Conservation (phyloP, 2,797 vertebrate species). For the Microctenopoma lineatum region DNA sequence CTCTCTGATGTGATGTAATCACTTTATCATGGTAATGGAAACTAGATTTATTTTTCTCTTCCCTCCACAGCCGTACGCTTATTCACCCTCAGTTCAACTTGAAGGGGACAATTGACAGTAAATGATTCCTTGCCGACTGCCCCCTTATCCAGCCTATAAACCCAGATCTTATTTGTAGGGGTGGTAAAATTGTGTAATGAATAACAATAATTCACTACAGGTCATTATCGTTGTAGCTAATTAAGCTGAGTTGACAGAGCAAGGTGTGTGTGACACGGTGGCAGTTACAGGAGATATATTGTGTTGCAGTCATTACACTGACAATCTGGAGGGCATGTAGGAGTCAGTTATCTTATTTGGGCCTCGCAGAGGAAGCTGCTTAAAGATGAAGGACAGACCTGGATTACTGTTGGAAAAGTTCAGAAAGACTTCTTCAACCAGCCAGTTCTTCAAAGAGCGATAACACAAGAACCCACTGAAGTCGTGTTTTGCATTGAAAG, state of each 20-base stretch:
- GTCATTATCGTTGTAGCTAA: slow-evolving; percentile 74
- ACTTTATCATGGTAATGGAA: slow-evolving; percentile 74
- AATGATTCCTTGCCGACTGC: slow-evolving; percentile 67
- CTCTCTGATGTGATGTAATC: slow-evolving; percentile 75
- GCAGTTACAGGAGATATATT: slow-evolving; percentile 53
- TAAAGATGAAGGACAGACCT: slow-evolving; percentile 31
- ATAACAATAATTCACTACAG: slow-evolving; percentile 81
- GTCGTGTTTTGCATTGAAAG: slow-evolving; percentile 16
- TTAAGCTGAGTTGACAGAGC: slow-evolving; percentile 74
- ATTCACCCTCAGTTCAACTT: slow-evolving; percentile 56
- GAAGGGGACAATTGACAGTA: slow-evolving; percentile 59
- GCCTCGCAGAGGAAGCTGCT: slow-evolving; percentile 25
- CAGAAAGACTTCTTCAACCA: background rate
- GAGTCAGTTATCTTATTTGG: slow-evolving; percentile 56
- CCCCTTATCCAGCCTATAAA: slow-evolving; percentile 70
- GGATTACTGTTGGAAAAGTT: slow-evolving; percentile 1
- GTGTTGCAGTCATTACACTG: slow-evolving; percentile 53
- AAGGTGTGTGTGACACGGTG: slow-evolving; percentile 51
- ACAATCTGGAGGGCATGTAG: slow-evolving; percentile 51
- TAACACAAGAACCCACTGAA: background rate
- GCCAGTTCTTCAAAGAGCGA: slow-evolving; percentile 15
- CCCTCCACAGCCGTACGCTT: slow-evolving; percentile 46
- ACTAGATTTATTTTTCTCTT: slow-evolving; percentile 73
- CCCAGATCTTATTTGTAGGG: slow-evolving; percentile 79
- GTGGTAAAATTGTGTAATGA: slow-evolving; percentile 78